Percentiles rank a stretch among this genome's conserved stretches.
Evolutionary conservation across 2,113 vertebrate species (phyloP).

Genomic region (Diadophis punctatus): DNA sequence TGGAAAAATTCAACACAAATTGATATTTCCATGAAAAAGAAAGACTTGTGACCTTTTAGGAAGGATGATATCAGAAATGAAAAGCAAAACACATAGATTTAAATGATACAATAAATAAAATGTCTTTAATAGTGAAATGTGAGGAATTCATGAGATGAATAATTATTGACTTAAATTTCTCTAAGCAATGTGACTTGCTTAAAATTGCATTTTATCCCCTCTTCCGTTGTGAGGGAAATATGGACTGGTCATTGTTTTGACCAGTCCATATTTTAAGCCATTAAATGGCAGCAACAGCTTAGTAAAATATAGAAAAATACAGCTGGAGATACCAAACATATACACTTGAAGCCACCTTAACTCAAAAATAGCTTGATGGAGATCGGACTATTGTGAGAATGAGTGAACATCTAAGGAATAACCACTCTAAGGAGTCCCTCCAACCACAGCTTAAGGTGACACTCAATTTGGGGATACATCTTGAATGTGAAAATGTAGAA

Average conservation of each 20-base stretch:
- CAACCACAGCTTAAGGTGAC: background rate
- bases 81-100: constrained; percentile 32
- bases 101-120: constrained; percentile 14
- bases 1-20: constrained; percentile 37
- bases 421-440: background rate
- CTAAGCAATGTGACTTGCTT: background rate
- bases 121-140: constrained; percentile 15
- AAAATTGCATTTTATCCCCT: background rate
- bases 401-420: background rate
- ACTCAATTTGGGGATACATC: background rate
- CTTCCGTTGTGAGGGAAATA: background rate
- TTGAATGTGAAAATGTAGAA: background rate
- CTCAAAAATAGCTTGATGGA: background rate
- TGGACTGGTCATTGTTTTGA: background rate
- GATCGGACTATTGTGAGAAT: background rate
- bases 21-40: constrained; percentile 20
- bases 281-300: background rate
- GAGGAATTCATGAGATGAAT: background rate
- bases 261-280: background rate
- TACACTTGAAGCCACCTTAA: background rate
- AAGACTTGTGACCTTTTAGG: constrained; percentile 14
- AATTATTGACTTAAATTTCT: background rate
- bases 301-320: background rate
- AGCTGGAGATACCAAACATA: background rate
- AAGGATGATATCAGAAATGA: constrained; percentile 29